A percentile compares a stretch with the other conserved stretches of the same genome.
Conservation (phyloP, 2,797 vertebrate species). For the Hapalemur alaotrensis region DNA sequence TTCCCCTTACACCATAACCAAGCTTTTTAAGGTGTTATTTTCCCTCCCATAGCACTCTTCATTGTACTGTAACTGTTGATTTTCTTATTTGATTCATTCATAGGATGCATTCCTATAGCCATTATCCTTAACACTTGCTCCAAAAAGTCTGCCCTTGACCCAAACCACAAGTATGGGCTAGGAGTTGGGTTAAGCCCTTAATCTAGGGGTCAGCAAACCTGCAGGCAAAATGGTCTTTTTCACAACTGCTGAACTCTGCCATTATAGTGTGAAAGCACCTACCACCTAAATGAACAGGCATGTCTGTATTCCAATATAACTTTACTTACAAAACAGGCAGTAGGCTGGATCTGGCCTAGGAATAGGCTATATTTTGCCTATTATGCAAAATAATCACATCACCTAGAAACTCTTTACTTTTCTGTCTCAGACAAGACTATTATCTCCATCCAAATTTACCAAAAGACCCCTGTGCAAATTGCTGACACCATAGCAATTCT, state of each 20-base stretch:
- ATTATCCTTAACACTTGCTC: background rate
- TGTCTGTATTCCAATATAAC: background rate
- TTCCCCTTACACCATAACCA: background rate
- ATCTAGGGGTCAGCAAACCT: background rate
- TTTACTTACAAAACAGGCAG: background rate
- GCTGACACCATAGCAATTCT: background rate
- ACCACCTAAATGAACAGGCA: background rate
- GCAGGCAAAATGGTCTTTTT: background rate
- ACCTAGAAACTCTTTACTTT: slow-evolving; percentile 2
- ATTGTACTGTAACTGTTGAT: background rate
- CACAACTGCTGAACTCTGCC: background rate
- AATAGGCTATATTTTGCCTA: background rate
- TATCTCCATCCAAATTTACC: background rate
- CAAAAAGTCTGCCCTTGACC: background rate
- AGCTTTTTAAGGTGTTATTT: background rate
- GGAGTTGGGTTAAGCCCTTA: background rate
- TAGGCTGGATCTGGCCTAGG: background rate
- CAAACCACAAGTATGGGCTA: background rate
- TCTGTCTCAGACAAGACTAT: slow-evolving; percentile 1
- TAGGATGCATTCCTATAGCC: background rate
- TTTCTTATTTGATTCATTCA: background rate
- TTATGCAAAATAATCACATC: background rate
- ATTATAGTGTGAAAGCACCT: background rate
- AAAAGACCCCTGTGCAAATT: background rate
- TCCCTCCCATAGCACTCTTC: background rate